phyloP scores from a whole-genome alignment of 2,113 vertebrate species.

The Myrmecobius fasciatus region DNA sequence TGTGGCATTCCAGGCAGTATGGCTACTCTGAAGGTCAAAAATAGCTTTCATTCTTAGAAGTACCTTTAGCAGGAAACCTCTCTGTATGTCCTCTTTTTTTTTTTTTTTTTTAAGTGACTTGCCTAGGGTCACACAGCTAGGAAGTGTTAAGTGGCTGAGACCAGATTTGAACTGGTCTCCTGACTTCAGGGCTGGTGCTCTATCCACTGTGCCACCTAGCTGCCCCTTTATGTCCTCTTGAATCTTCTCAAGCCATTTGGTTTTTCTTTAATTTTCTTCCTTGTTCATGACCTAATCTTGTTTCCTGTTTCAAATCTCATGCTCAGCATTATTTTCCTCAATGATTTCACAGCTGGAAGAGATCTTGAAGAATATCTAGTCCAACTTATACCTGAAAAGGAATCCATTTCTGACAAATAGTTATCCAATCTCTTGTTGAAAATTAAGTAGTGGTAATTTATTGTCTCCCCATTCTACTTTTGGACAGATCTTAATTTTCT shows the following conservation, averaged over 20 bases:
- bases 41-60: neutral
- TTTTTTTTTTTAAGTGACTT: too few species aligned
- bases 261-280: neutral
- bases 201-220: too few species aligned
- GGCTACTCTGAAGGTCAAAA: neutral
- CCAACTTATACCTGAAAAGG: neutral
- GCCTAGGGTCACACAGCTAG: too few species aligned
- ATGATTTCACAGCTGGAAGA: neutral
- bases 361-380: neutral
- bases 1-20: neutral
- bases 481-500: too few species aligned
- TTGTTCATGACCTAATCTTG: neutral
- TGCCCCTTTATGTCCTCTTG: neutral
- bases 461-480: neutral
- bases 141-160: too few species aligned
- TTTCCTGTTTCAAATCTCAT: neutral
- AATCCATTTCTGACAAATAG: neutral
- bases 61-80: neutral
- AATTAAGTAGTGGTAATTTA: too few species aligned
- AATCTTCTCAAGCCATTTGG: neutral
- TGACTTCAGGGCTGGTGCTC: too few species aligned
- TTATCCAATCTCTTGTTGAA: neutral
- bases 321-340: neutral
- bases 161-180: too few species aligned
- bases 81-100: neutral